A percentile compares a stretch with the other conserved stretches of the same genome.
phyloP scores from a whole-genome alignment of 2,113 vertebrate species.

The Pterocles burchelli region DNA sequence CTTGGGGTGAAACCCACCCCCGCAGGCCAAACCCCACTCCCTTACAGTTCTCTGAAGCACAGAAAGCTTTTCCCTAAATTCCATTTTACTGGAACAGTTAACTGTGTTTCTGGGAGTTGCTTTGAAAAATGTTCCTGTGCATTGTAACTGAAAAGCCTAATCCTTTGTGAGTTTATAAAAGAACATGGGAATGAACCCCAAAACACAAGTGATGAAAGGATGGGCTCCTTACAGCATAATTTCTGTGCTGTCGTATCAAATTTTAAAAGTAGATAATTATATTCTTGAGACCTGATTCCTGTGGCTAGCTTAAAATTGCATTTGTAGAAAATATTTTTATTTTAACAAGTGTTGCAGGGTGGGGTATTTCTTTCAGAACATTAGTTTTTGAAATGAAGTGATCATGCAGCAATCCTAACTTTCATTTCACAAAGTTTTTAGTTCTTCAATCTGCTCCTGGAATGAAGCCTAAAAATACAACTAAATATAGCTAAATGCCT shows the following conservation, averaged over 20 bases:
- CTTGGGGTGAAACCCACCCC: not conserved
- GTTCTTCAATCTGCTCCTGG: slow-evolving; percentile 39
- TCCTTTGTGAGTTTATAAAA: not conserved
- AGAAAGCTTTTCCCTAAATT: not conserved
- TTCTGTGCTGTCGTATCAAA: not conserved
- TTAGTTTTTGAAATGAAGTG: slow-evolving; percentile 2
- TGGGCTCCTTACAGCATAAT: not conserved
- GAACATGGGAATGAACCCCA: not conserved
- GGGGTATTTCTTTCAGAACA: not conserved
- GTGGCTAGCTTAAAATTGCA: not conserved
- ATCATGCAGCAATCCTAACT: not conserved
- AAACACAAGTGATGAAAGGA: not conserved
- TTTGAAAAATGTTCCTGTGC: not conserved
- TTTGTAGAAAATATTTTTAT: not conserved
- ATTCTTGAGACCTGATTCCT: not conserved
- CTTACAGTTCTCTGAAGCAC: not conserved
- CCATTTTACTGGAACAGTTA: not conserved
- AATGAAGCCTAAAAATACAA: not conserved
- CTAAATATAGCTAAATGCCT: slow-evolving; percentile 28
- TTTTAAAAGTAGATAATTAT: not conserved
- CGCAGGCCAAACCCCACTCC: not conserved
- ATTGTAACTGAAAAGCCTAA: not conserved
- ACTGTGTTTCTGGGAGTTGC: not conserved
- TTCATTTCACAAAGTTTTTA: slow-evolving; percentile 4
- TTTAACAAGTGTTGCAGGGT: not conserved